Evolutionary conservation across 2,888 invertebrate species (phyloP).

Genomic region (Notodonta ziczac): DNA sequence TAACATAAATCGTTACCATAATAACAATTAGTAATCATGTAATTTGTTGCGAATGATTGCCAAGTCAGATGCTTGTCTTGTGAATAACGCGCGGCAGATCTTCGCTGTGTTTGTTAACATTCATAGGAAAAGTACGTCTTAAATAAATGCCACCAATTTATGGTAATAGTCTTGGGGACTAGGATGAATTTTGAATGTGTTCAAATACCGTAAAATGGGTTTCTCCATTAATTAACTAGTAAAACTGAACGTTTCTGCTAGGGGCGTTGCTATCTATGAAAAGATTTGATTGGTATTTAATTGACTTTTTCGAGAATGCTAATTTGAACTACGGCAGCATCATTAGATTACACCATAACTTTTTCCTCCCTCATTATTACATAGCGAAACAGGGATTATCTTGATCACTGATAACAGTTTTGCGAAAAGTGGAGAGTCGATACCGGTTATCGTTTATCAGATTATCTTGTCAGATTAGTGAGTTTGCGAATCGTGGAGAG

Average conservation of each 20-base stretch:
- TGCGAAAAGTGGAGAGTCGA: constrained; percentile 28
- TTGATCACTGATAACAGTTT: constrained; percentile 30
- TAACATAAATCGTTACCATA: neutral
- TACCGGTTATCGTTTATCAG: constrained; percentile 23
- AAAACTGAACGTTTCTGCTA: too few species aligned
- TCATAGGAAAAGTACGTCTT: too few species aligned
- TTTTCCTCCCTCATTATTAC: constrained; percentile 23
- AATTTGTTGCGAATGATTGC: constrained; percentile 11
- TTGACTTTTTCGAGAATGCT: too few species aligned
- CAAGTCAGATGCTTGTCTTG: neutral
- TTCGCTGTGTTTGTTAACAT: too few species aligned
- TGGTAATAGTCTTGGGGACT: too few species aligned
- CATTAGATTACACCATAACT: constrained; percentile 19
- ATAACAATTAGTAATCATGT: constrained; percentile 18
- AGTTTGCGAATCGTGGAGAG: constrained; percentile 21
- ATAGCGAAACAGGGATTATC: constrained; percentile 20
- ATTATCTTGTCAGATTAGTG: constrained; percentile 28
- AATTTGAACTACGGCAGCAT: too few species aligned
- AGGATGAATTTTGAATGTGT: too few species aligned
- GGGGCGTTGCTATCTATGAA: too few species aligned
- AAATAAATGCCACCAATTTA: too few species aligned
- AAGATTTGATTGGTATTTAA: too few species aligned
- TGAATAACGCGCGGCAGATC: neutral
- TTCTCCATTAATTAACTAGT: too few species aligned
- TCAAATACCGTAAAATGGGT: too few species aligned